Evolutionary conservation across 92 coral and sea anemone species (phyloP), one percentile per base, ranked within the genome.

Genomic region (Palythoa caribaeorum): DNA sequence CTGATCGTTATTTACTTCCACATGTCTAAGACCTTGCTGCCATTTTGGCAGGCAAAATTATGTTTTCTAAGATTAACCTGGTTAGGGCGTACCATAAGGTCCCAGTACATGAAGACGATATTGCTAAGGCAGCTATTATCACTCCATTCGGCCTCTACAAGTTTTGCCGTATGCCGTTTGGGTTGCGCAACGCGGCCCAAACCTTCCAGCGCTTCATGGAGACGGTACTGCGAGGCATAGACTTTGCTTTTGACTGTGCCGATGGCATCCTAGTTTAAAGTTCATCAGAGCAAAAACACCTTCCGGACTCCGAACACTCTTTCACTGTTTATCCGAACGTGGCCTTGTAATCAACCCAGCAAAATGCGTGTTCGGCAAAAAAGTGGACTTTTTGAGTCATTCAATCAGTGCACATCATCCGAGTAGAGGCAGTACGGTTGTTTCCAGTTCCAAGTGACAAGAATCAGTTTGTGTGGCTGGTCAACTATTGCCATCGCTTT

Each of bases 21-120:
- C 50, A 44, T 44, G 50, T 44, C 50, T 8, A 44, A 44, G 50
- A 1, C 6, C 7, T 44, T 44, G 50, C 50, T 44, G 50, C 50
- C 50, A 44, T 4, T 44, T 44, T 44, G 48, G 48, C 48, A 44
- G 48, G 48, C 48, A 44, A 44, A 40, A 44, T 44, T 7, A 44
- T 44, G 21, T 69, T 79, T 52, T 39, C 83, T 76, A 39, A 79
- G 86, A 79, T 87, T 59, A 69, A 87, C 70, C 90, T 78, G 28
- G 85, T 78, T 6, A 79, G 91, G 53, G 89, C 93, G 77, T 91
- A 88, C 87, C 94, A 88, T 88, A 91, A 88, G 78, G 77, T 91
- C 35, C 87, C 89, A 6, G 89, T 91, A 39, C 80, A 73, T 39
- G 74, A 79, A 16, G 77, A 55, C 2, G 85, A 87, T 85, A 87